These are phyloP conservation scores for Pomatorhinus ruficollis DNA, from an alignment of 2,113 vertebrate genomes.

Conservation along the genomic window DNA sequence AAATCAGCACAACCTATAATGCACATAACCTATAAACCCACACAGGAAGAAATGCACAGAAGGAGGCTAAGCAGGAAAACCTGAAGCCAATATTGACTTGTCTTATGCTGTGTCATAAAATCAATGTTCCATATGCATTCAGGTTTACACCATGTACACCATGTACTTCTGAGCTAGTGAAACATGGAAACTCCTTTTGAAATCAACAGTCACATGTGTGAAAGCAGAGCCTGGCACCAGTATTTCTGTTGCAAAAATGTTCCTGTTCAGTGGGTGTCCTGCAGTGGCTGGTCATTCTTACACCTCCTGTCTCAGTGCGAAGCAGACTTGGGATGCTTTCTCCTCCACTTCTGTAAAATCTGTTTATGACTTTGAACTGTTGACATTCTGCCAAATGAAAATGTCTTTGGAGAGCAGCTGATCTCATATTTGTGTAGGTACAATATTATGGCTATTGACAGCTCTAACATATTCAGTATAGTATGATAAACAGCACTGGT, in stretches of 20 bases:
- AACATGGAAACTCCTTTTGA: not conserved
- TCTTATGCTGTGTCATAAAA: not conserved
- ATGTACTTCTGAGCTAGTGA: not conserved
- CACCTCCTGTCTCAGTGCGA: not conserved
- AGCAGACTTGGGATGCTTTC: not conserved
- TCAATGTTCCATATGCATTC: not conserved
- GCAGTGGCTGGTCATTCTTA: not conserved
- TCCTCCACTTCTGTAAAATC: not conserved
- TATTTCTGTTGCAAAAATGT: not conserved
- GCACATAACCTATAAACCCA: not conserved
- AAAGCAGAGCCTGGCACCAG: not conserved
- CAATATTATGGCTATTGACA: not conserved
- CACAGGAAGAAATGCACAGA: not conserved
- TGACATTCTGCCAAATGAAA: not conserved
- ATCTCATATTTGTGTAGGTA: not conserved
- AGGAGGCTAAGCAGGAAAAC: not conserved
- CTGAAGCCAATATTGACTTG: not conserved
- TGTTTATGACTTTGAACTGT: not conserved
- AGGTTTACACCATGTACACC: not conserved
- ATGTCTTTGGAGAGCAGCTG: slow-evolving; percentile 5
- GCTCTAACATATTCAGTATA: not conserved
- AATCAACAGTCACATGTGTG: not conserved
- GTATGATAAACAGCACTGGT: not conserved
- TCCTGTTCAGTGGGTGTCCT: not conserved
- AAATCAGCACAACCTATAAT: not conserved